phyloP scores from a whole-genome alignment of 2,888 invertebrate species.

The Troilus luridus region DNA sequence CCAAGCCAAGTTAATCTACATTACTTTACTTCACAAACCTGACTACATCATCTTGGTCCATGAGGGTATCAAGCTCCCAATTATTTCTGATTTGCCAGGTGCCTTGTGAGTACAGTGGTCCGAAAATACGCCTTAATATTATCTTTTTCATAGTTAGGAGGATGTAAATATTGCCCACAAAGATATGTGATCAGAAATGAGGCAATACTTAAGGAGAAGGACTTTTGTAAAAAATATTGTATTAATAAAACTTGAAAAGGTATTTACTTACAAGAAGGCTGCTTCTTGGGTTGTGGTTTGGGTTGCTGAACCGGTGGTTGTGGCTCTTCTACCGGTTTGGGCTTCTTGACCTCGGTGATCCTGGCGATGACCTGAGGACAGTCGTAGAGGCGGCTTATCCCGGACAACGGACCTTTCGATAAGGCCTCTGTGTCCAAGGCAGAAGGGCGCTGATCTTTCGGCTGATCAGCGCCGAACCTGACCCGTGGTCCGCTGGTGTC shows the following conservation, averaged over 20 bases:
- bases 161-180: too few relatives aligned
- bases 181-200: too few relatives aligned
- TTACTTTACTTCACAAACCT: too few relatives aligned
- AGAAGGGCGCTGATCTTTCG: conserved; percentile 72
- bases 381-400: conserved; percentile 88
- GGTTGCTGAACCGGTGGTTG: conserved; percentile 46
- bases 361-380: conserved; percentile 92
- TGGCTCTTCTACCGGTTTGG: conserved; percentile 70
- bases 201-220: too few relatives aligned
- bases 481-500: conserved; percentile 71
- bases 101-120: too few relatives aligned
- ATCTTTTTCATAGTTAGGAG: too few relatives aligned
- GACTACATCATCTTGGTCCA: too few relatives aligned
- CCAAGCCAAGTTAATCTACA: too few relatives aligned
- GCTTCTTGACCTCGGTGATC: conserved; percentile 79
- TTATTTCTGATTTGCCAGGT: too few relatives aligned
- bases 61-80: too few relatives aligned
- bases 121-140: too few relatives aligned
- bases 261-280: conserved; percentile 55
- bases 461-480: conserved; percentile 74
- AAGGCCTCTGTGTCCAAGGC: conserved; percentile 92
- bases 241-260: neutral
- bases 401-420: conserved; percentile 83
- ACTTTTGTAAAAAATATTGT: neutral
- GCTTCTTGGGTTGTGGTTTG: conserved; percentile 57